Conservation (phyloP, 2,797 vertebrate species). For the Enteromius paludinosus region DNA sequence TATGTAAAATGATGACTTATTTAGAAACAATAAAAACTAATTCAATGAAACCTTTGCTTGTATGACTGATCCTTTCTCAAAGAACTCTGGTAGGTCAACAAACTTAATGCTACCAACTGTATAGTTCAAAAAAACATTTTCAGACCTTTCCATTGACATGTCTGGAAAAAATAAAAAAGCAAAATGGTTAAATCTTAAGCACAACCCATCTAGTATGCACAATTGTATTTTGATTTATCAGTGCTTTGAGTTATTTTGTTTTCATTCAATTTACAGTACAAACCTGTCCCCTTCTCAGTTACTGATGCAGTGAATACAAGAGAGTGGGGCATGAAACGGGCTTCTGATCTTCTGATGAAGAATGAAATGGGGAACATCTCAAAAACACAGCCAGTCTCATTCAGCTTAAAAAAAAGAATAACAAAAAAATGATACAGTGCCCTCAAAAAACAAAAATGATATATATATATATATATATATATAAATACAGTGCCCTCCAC, state of each 20-base stretch:
- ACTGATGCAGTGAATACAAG: constrained; percentile 27
- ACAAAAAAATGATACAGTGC: background rate
- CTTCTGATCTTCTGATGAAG: background rate
- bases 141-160: background rate
- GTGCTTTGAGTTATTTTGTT: background rate
- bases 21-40: too few relatives aligned
- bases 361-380: constrained; percentile 4
- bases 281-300: constrained; percentile 58
- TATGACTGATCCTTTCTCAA: constrained; percentile 57
- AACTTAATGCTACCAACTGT: constrained; percentile 67
- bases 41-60: constrained; percentile 57
- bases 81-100: constrained; percentile 65
- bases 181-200: background rate
- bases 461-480: too few relatives aligned
- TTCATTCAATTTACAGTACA: background rate
- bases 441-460: too few relatives aligned
- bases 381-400: constrained; percentile 47
- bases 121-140: background rate
- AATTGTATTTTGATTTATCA: background rate
- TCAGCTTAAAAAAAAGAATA: constrained; percentile 34
- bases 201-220: background rate
- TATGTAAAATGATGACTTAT: too few relatives aligned
- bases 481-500: too few relatives aligned
- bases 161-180: constrained; percentile 13
- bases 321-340: background rate